These are phyloP conservation scores for Brachyhypopomus occidentalis DNA, from an alignment of 2,113 vertebrate genomes.

Conservation along the genomic window DNA sequence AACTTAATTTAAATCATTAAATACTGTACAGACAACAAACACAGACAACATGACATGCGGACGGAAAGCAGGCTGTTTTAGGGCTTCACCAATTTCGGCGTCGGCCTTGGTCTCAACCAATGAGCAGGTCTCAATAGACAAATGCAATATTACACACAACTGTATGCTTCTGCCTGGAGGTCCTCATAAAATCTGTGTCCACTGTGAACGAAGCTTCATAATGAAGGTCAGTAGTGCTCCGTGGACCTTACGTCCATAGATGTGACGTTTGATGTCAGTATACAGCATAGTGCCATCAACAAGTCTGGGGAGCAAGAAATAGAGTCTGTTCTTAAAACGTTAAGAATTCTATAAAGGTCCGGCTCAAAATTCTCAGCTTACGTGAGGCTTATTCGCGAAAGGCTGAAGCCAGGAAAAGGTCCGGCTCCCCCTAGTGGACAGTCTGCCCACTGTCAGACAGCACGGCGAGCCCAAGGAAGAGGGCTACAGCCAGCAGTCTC, in stretches of 20 bases:
- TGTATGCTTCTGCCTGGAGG: background rate
- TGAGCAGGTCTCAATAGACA: background rate
- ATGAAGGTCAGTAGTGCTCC: background rate
- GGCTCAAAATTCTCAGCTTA: background rate
- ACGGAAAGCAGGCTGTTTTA: constrained; percentile 3
- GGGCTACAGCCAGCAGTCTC: constrained; percentile 77
- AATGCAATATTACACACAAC: background rate
- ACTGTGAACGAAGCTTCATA: constrained; percentile 24
- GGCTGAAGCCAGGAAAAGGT: background rate
- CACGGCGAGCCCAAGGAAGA: constrained; percentile 76
- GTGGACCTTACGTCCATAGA: background rate
- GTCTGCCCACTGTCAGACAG: constrained; percentile 65
- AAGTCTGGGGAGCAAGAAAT: background rate
- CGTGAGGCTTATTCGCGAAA: background rate
- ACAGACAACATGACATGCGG: constrained; percentile 57
- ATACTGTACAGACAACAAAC: constrained; percentile 74
- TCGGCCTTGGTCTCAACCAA: background rate
- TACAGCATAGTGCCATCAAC: background rate
- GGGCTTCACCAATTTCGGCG: background rate
- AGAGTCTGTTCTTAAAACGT: background rate
- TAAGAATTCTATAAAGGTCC: background rate
- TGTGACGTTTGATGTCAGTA: background rate
- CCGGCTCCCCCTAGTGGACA: constrained; percentile 47
- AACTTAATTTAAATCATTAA: constrained; percentile 78
- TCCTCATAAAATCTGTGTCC: constrained; percentile 12